Conservation (phyloP, 2,888 invertebrate genomes). For the Brassicogethes aeneus region DNA sequence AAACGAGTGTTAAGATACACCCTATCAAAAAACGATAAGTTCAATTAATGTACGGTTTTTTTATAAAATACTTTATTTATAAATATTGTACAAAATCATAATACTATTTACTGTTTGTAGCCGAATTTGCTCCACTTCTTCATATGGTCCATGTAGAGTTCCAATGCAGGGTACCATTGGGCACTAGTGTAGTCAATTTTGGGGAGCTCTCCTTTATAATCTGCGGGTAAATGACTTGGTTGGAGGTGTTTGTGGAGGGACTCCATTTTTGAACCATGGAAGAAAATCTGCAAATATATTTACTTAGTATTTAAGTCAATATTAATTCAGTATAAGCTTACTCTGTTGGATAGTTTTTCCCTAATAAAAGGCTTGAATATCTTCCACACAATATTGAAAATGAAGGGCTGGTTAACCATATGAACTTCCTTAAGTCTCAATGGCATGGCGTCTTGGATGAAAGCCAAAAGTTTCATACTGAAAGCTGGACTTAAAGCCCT, state of each 20-base stretch:
- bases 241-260: conserved; percentile 65
- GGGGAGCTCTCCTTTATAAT: conserved; percentile 68
- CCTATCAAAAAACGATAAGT: too few relatives aligned
- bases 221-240: conserved; percentile 59
- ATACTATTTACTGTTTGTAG: conserved; percentile 46
- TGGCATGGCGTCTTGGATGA: conserved; percentile 84
- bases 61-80: too few relatives aligned
- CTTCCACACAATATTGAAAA: conserved; percentile 77
- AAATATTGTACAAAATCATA: too few relatives aligned
- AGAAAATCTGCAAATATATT: conserved; percentile 55
- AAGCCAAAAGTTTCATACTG: conserved; percentile 65
- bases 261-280: conserved; percentile 72
- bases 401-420: conserved; percentile 75
- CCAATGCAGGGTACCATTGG: conserved; percentile 68
- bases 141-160: conserved; percentile 55
- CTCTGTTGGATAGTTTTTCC: conserved; percentile 68
- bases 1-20: too few relatives aligned
- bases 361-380: conserved; percentile 77
- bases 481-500: conserved; percentile 56
- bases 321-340: conserved; percentile 39
- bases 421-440: conserved; percentile 76
- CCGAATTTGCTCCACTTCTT: conserved; percentile 62
- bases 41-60: too few relatives aligned
- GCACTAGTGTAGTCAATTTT: conserved; percentile 67
- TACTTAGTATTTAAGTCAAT: background rate